phyloP scores from a whole-genome alignment of 2,113 vertebrate species.

The Diphyllodes magnificus region DNA sequence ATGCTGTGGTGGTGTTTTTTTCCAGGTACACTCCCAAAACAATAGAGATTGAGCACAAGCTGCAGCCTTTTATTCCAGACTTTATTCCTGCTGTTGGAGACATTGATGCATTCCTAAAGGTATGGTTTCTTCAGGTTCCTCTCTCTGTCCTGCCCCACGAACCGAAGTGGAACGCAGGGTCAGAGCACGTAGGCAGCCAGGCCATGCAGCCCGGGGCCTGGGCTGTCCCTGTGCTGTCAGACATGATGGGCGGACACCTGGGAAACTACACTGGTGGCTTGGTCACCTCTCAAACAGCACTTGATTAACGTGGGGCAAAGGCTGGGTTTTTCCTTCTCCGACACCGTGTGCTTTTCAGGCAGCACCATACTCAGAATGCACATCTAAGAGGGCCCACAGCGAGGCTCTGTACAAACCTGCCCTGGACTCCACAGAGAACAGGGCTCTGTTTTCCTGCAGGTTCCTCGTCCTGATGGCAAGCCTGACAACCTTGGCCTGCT shows the following conservation, averaged over 20 bases:
- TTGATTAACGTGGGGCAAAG: rapidly evolving
- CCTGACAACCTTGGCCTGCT: constrained; percentile 85
- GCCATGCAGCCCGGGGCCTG: background rate
- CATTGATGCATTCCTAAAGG: constrained; percentile 97
- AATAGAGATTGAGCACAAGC: constrained; percentile 86
- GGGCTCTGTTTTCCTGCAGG: constrained; percentile 66
- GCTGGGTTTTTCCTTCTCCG: background rate
- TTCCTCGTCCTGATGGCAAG: constrained; percentile 84
- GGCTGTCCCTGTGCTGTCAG: background rate
- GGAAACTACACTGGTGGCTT: background rate
- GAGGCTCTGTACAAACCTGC: background rate
- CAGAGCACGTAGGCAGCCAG: background rate
- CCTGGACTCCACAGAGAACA: background rate
- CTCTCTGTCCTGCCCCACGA: rapidly evolving
- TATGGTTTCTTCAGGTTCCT: background rate
- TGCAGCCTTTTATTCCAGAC: constrained; percentile 96
- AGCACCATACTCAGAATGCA: rapidly evolving
- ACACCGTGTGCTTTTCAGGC: background rate
- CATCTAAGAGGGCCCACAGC: rapidly evolving
- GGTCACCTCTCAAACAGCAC: background rate
- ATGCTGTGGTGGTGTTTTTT: rapidly evolving
- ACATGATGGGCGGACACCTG: rapidly evolving
- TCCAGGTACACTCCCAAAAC: constrained; percentile 85
- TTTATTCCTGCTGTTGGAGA: constrained; percentile 96
- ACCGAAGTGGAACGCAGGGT: rapidly evolving